phyloP scores from a whole-genome alignment of 2,888 invertebrate genomes.

The Tryphoninae sp. region DNA sequence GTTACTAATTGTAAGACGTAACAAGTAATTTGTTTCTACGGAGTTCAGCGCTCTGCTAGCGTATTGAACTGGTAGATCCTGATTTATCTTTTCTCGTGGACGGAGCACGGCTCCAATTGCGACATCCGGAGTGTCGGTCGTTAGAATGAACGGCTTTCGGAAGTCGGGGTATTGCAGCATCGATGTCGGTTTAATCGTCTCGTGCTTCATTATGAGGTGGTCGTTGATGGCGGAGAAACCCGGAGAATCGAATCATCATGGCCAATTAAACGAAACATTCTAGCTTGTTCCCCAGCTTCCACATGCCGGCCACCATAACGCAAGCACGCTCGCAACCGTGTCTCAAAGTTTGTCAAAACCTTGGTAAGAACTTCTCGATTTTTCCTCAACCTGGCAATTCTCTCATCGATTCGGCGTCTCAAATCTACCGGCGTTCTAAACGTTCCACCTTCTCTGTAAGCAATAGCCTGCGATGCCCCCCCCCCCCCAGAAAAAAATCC shows the following conservation, averaged over 20 bases:
- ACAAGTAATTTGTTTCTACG: too few relatives aligned
- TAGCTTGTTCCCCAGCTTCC: conserved; percentile 53
- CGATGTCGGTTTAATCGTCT: background rate
- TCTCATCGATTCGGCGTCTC: conserved; percentile 60
- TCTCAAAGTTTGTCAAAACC: conserved; percentile 48
- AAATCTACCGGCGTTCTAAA: conserved; percentile 63
- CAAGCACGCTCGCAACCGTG: conserved; percentile 45
- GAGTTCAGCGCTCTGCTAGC: too few relatives aligned
- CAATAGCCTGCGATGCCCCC: conserved; percentile 65
- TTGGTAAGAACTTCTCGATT: conserved; percentile 37
- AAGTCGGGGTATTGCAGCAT: too few relatives aligned
- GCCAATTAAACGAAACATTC: conserved; percentile 46
- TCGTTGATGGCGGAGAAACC: conserved; percentile 1
- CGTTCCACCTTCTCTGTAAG: conserved; percentile 63
- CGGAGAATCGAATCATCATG: conserved; percentile 34
- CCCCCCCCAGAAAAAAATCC: conserved; percentile 69
- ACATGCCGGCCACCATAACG: conserved; percentile 54
- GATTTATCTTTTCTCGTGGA: too few relatives aligned
- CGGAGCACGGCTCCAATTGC: too few relatives aligned
- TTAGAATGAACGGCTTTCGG: too few relatives aligned
- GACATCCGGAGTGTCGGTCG: too few relatives aligned
- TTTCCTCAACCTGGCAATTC: conserved; percentile 38
- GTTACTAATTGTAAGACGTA: too few relatives aligned
- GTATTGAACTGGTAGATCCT: too few relatives aligned
- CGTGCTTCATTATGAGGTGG: background rate